These are phyloP conservation scores for Menidia menidia DNA, from an alignment of 2,797 vertebrate species.

Conservation along the genomic window DNA sequence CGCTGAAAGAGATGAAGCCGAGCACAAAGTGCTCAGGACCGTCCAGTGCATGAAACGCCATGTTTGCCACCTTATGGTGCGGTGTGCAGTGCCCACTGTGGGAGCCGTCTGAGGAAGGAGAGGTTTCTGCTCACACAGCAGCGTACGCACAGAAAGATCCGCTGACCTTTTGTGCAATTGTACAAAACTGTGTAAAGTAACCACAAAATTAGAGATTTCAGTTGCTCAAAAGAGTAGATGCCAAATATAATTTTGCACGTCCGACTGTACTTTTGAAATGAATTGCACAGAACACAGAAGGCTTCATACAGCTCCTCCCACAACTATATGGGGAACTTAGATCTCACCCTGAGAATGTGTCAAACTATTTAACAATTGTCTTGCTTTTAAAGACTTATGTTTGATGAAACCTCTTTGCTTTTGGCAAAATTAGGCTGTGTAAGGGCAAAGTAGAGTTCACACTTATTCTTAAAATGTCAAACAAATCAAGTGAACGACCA, in stretches of 20 bases:
- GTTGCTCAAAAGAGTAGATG: slow-evolving; percentile 3
- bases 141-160: background rate
- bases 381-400: slow-evolving; percentile 1
- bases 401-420: slow-evolving; percentile 2
- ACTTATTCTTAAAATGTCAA: background rate
- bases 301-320: background rate
- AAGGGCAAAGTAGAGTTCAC: slow-evolving; percentile 6
- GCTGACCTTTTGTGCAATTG: background rate
- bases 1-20: slow-evolving; percentile 34
- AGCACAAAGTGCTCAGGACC: slow-evolving; percentile 17
- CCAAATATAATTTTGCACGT: too few species aligned
- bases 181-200: slow-evolving; percentile 7
- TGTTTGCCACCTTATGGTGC: slow-evolving; percentile 27
- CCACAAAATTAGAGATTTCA: slow-evolving; percentile 5
- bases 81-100: background rate
- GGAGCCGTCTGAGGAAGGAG: slow-evolving; percentile 10
- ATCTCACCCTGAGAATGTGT: background rate
- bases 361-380: background rate
- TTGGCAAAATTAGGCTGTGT: background rate
- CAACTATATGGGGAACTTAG: background rate
- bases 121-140: slow-evolving; percentile 11
- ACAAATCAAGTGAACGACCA: background rate
- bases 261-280: background rate
- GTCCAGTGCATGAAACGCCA: slow-evolving; percentile 29
- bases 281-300: background rate